phyloP scores from a whole-genome alignment of 2,888 invertebrate species.

The Slavum lentiscoides region DNA sequence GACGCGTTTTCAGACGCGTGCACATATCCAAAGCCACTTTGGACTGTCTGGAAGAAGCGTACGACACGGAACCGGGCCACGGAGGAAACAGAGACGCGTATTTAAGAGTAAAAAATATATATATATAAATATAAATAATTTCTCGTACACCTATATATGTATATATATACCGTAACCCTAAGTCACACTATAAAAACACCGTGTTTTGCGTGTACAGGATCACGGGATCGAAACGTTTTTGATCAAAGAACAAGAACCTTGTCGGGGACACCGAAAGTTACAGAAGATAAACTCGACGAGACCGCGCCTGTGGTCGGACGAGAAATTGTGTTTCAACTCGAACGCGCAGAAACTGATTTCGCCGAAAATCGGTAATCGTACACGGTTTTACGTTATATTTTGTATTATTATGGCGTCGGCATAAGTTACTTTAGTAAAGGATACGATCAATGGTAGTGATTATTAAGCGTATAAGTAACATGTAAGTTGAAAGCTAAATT shows the following conservation, averaged over 20 bases:
- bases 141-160: too few species aligned
- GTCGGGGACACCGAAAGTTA: conserved; percentile 56
- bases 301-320: conserved; percentile 60
- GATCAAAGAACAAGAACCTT: conserved; percentile 78
- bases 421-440: too few species aligned
- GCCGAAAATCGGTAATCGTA: conserved; percentile 34
- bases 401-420: too few species aligned
- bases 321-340: conserved; percentile 54
- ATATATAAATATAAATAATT: too few species aligned
- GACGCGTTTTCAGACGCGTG: conserved; percentile 72
- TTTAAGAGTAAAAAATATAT: conserved; percentile 65
- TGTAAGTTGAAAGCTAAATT: too few species aligned
- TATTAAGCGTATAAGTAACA: too few species aligned
- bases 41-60: conserved; percentile 81
- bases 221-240: conserved; percentile 86
- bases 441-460: too few species aligned
- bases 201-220: conserved; percentile 61
- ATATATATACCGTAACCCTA: too few species aligned
- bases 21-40: conserved; percentile 92
- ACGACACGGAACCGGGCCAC: conserved; percentile 91
- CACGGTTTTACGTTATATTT: too few species aligned
- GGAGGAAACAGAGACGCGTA: conserved; percentile 83
- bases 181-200: too few species aligned
- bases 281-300: conserved; percentile 56
- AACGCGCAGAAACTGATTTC: conserved; percentile 35